A percentile compares a stretch with the other conserved stretches of the same genome.
phyloP scores from a whole-genome alignment of 2,113 vertebrate genomes.

The Vulpes ferrilata region DNA sequence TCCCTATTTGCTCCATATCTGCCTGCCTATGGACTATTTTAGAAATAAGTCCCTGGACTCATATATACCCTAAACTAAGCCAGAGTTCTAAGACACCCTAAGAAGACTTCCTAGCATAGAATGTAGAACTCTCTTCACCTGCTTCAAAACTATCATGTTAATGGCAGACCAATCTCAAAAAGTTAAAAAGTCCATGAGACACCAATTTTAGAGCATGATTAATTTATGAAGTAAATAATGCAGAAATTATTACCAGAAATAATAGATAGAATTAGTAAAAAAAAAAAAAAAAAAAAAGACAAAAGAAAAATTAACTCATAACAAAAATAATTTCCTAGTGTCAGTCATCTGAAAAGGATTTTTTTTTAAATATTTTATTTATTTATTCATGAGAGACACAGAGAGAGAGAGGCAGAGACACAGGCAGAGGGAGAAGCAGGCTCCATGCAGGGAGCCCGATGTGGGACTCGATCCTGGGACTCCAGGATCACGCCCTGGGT shows the following conservation, averaged over 20 bases:
- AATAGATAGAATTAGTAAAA: background rate
- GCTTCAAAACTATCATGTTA: background rate
- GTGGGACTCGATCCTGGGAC: too few species aligned
- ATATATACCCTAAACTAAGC: background rate
- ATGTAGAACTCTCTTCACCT: background rate
- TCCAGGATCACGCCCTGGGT: too few species aligned
- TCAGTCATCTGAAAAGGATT: background rate
- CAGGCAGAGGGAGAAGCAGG: too few species aligned
- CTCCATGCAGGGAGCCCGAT: too few species aligned
- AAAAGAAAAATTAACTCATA: background rate
- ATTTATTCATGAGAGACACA: too few species aligned
- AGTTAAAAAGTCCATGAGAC: background rate
- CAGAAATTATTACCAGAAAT: background rate
- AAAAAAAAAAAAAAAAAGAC: background rate
- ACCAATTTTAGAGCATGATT: background rate
- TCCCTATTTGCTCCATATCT: background rate
- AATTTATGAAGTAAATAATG: background rate
- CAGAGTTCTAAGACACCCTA: background rate
- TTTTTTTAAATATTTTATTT: background rate
- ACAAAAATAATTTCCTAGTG: background rate
- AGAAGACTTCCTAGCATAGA: background rate
- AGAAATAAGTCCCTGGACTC: background rate
- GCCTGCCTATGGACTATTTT: background rate
- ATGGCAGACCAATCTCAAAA: constrained; percentile 34
- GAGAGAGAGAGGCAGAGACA: too few species aligned